These are phyloP conservation scores for Rhinella marina DNA, from an alignment of 2,797 vertebrate genomes.

Conservation along the genomic window DNA sequence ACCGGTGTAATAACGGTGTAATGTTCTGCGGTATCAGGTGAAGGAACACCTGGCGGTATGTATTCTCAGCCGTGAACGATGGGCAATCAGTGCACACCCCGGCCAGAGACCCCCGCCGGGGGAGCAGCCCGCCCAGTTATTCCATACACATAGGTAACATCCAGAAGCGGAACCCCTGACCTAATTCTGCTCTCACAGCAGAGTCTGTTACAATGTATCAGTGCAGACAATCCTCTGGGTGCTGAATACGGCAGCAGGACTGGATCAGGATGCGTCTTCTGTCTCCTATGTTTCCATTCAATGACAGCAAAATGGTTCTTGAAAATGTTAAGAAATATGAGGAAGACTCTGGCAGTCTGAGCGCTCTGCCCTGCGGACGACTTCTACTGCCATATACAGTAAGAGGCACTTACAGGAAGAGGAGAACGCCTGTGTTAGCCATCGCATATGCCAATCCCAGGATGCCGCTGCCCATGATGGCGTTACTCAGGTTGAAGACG, in stretches of 20 bases:
- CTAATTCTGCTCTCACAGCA: not conserved
- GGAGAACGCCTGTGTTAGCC: constrained; percentile 86
- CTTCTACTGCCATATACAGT: not conserved
- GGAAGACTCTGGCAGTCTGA: too few species aligned
- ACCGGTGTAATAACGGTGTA: too few species aligned
- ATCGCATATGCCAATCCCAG: constrained; percentile 96
- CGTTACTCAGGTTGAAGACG: constrained; percentile 97
- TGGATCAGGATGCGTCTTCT: too few species aligned
- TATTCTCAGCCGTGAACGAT: not conserved
- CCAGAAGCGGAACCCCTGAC: not conserved
- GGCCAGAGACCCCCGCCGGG: too few species aligned
- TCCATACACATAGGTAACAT: too few species aligned
- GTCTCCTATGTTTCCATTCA: not conserved
- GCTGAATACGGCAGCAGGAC: too few species aligned
- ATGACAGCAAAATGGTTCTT: not conserved
- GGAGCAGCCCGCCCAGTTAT: too few species aligned
- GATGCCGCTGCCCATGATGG: constrained; percentile 99
- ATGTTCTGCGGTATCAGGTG: too few species aligned
- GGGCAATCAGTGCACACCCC: not conserved
- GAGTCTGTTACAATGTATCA: not conserved
- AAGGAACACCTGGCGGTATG: too few species aligned
- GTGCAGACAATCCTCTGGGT: too few species aligned
- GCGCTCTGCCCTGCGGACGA: too few species aligned
- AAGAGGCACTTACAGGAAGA: constrained; percentile 52
- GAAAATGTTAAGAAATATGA: too few species aligned